A percentile compares a stretch with the other conserved stretches of the same genome.
phyloP scores from a whole-genome alignment of 2,888 invertebrate species.

The Thalpophila matura region DNA sequence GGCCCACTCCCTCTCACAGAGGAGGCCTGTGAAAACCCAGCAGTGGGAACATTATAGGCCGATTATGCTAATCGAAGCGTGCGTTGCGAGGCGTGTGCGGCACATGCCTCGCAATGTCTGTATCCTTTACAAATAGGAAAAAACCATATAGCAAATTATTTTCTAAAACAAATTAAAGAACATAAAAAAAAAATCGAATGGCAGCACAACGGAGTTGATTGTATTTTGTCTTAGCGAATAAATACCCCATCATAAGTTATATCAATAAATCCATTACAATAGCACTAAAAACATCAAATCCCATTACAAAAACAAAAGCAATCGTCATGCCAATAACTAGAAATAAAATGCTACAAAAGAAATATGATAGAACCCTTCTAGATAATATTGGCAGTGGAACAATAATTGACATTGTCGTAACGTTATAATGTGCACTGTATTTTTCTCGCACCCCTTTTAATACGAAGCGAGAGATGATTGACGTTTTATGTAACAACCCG shows the following conservation, averaged over 20 bases:
- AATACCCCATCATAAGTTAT: neutral
- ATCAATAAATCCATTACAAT: slow-evolving; percentile 14
- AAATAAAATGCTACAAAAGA: slow-evolving; percentile 40
- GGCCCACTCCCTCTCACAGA: no score
- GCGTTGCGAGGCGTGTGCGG: no score
- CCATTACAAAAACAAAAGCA: slow-evolving; percentile 35
- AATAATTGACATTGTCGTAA: slow-evolving; percentile 52
- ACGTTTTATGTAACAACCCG: slow-evolving; percentile 12
- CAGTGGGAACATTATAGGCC: no score
- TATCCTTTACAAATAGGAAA: no score
- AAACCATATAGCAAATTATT: no score
- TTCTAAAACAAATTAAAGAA: no score
- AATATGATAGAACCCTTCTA: slow-evolving; percentile 55
- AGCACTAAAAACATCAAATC: slow-evolving; percentile 22
- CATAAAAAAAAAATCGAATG: no score
- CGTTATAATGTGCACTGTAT: slow-evolving; percentile 18
- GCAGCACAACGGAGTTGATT: no score
- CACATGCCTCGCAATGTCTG: no score
- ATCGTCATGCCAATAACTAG: slow-evolving; percentile 32
- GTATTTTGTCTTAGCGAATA: no score
- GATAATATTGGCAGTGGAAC: slow-evolving; percentile 42
- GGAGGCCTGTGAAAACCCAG: no score
- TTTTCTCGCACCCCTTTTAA: slow-evolving; percentile 35
- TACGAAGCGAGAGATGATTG: slow-evolving; percentile 32
- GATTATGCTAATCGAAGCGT: no score